Evolutionary conservation across 37 sponge, comb jelly and placozoan species (phyloP), one percentile per base, ranked within the genome.

Genomic region (Eunapius fragilis): DNA sequence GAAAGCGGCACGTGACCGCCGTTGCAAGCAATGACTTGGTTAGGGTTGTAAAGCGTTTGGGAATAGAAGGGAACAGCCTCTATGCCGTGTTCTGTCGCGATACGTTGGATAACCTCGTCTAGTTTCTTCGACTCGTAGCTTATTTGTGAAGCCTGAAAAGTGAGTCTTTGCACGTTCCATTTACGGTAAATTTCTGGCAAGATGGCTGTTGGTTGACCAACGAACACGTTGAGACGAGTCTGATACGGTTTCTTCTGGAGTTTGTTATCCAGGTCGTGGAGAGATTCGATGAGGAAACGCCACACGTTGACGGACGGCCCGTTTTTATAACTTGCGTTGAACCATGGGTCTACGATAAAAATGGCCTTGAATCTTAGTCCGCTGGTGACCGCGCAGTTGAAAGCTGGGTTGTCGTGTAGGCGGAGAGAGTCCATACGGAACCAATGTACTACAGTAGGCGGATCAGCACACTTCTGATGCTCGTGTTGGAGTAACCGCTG

Each of bases 381-480:
- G 27, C 70, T 79, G 10, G 79, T 33, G 70, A 92, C 88, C 14
- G 95, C 88, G 17, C 89, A 70, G 10, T 32, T 49, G 84, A 95
- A 92, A n/a, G 95, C 75, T 24, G 95, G 87, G 49, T 95, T 95
- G 82, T 95, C 95, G 76, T 92, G 90, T 11, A 95, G 83, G 3
- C 95, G 89, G 24, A 95, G 86, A 25, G 83, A 83, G 71, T 87
- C 92, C 17, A 85, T 34, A 25, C 90, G 79, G 80, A 95, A 95
- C 88, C 92, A 88, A 48, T 95, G 95, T 22, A 95, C 34, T 2
- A 69, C 37, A 3, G 85, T 84, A 58, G 41, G 41, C 41, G 41
- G 41, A 3, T 41, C 41, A 6, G 41, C 41, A 41, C n/a, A n/a
- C n/a, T n/a, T n/a, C n/a, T n/a, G n/a, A n/a, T 41, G 6, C 41